Percentiles rank a stretch among this genome's conserved stretches.
Conservation (phyloP, 2,797 vertebrate species). For the Danionella dracula region DNA sequence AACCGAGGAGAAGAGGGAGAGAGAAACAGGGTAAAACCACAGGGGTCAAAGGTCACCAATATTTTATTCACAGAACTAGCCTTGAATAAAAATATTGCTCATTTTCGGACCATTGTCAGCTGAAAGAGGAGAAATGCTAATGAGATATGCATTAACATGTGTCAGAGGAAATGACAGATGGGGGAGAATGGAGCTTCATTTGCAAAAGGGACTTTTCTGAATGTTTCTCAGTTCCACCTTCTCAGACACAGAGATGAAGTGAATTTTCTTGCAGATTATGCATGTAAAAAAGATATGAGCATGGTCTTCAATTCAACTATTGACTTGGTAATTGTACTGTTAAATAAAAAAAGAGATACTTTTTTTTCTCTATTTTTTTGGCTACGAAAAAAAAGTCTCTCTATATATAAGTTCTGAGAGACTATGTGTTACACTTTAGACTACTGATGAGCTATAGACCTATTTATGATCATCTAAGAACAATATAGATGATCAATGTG, state of each 20-base stretch:
- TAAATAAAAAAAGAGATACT: too few relatives aligned
- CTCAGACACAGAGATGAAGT: neutral
- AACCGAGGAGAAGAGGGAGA: conserved; percentile 62
- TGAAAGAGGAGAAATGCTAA: conserved; percentile 39
- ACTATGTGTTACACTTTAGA: too few relatives aligned
- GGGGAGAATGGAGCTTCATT: neutral
- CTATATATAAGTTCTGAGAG: too few relatives aligned
- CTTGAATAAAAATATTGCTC: conserved; percentile 99
- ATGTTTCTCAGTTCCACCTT: neutral
- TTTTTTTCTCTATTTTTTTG: neutral
- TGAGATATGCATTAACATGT: conserved; percentile 24
- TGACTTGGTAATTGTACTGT: too few relatives aligned
- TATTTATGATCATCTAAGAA: too few relatives aligned
- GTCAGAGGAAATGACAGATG: neutral
- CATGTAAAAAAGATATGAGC: too few relatives aligned
- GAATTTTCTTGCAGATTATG: neutral
- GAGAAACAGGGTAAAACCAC: conserved; percentile 83
- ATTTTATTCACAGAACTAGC: conserved; percentile 94
- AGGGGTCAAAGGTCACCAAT: conserved; percentile 86
- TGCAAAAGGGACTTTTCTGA: neutral
- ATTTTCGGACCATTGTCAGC: conserved; percentile 57
- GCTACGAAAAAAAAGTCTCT: too few relatives aligned
- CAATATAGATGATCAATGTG: too few relatives aligned
- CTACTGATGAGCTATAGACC: too few relatives aligned
- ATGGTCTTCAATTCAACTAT: too few relatives aligned